These are phyloP conservation scores for Stenotaenia linearis DNA, from an alignment of 2,888 invertebrate genomes.

Conservation along the genomic window DNA sequence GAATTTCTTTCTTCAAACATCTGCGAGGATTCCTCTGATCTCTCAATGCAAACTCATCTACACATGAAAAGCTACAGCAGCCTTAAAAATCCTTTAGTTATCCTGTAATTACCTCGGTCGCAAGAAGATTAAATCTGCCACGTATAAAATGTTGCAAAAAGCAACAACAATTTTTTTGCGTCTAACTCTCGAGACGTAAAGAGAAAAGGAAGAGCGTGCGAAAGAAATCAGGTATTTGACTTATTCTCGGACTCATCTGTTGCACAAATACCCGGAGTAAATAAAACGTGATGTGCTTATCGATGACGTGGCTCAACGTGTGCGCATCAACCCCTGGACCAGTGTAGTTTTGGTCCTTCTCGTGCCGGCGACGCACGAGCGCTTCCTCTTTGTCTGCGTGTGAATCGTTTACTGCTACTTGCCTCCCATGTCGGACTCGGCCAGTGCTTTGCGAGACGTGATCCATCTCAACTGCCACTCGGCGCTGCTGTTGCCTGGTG, in stretches of 20 bases:
- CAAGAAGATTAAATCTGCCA: background rate
- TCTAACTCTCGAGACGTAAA: no score
- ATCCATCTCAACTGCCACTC: conserved; percentile 23
- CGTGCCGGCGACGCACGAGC: background rate
- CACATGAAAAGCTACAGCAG: no score
- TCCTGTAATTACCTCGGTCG: background rate
- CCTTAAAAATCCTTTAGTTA: background rate
- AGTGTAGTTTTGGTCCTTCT: background rate
- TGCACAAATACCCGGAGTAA: background rate
- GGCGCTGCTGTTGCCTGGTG: conserved; percentile 26
- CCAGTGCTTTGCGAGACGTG: conserved; percentile 5
- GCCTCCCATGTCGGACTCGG: background rate
- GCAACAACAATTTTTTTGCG: no score
- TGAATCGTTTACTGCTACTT: background rate
- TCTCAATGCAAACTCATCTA: background rate
- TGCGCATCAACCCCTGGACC: background rate
- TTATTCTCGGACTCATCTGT: background rate
- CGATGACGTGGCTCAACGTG: conserved; percentile 4
- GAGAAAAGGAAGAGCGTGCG: background rate
- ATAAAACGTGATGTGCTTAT: conserved; percentile 21
- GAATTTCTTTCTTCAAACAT: background rate
- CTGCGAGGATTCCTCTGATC: background rate
- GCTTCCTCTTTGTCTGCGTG: background rate
- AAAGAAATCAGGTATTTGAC: background rate
- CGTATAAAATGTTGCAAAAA: no score